A percentile compares a stretch with the other conserved stretches of the same genome.
These are phyloP conservation scores for Pseudopipra pipra DNA, from an alignment of 2,113 vertebrate genomes.

Conservation along the genomic window DNA sequence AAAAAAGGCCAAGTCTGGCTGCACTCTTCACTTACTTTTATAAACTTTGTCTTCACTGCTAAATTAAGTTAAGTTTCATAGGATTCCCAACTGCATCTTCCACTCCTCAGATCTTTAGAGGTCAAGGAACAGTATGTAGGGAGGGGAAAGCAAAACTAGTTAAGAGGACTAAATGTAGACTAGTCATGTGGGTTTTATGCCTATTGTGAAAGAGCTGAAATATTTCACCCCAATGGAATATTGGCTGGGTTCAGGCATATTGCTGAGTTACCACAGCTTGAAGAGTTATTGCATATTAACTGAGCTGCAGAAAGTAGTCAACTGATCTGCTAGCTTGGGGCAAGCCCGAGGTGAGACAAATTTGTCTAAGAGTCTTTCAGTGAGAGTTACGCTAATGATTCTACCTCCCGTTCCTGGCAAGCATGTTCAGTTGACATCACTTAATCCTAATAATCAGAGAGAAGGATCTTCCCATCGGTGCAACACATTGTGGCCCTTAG, in stretches of 20 bases:
- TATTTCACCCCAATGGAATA: neutral
- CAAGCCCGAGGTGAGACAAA: neutral
- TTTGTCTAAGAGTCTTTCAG: neutral
- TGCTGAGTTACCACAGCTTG: neutral
- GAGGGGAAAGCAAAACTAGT: neutral
- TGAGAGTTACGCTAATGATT: neutral
- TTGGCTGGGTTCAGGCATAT: neutral
- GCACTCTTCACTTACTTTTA: neutral
- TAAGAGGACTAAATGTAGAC: neutral
- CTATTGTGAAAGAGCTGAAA: neutral
- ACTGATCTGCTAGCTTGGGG: neutral
- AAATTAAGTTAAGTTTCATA: neutral
- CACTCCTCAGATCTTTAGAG: neutral
- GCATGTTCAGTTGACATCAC: neutral
- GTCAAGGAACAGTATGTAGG: neutral
- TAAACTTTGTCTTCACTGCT: neutral
- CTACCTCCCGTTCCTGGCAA: neutral
- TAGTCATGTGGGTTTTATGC: neutral
- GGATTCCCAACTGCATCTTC: neutral
- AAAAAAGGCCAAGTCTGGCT: neutral
- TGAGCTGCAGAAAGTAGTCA: neutral
- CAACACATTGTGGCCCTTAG: neutral
- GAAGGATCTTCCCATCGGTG: neutral
- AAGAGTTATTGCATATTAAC: neutral
- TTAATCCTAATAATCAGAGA: neutral